Conservation (phyloP, 2,888 invertebrate genomes). For the Phrixothrix hirtus region DNA sequence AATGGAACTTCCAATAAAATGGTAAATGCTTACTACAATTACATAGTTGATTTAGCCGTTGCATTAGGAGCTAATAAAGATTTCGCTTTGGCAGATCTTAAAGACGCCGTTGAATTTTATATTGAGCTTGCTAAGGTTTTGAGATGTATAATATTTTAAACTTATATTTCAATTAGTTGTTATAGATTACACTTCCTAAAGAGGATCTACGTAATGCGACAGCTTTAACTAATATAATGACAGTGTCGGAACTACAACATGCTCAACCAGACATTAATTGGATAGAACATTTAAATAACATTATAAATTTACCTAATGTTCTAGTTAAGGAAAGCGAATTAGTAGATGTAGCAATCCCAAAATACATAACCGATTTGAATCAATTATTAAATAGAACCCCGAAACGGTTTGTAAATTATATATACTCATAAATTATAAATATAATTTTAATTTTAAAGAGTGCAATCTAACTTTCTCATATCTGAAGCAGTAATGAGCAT, state of each 20-base stretch:
- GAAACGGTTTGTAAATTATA: constrained; percentile 51
- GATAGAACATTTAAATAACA: constrained; percentile 80
- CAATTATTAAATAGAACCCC: constrained; percentile 60
- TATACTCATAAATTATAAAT: neutral
- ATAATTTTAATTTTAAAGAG: constrained; percentile 50
- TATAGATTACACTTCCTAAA: constrained; percentile 78
- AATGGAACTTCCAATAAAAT: constrained; percentile 82
- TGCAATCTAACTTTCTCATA: constrained; percentile 87
- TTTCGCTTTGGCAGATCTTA: constrained; percentile 71
- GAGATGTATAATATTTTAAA: constrained; percentile 31
- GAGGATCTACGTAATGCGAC: constrained; percentile 90
- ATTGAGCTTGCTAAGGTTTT: constrained; percentile 84
- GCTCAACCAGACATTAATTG: constrained; percentile 79
- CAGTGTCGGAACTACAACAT: constrained; percentile 71
- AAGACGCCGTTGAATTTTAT: constrained; percentile 83
- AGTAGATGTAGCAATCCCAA: constrained; percentile 83
- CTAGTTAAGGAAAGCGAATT: constrained; percentile 69
- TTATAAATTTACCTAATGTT: constrained; percentile 67
- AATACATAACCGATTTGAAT: constrained; percentile 75
- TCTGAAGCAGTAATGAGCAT: constrained; percentile 59
- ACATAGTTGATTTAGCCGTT: constrained; percentile 85
- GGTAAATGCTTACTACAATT: constrained; percentile 82
- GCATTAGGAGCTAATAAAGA: constrained; percentile 78
- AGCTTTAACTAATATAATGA: constrained; percentile 88
- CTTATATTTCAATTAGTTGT: neutral